Evolutionary conservation across 2,797 vertebrate genomes (phyloP), one percentile per base, ranked within the genome.

Genomic region (Hydrocynus forskahlii): DNA sequence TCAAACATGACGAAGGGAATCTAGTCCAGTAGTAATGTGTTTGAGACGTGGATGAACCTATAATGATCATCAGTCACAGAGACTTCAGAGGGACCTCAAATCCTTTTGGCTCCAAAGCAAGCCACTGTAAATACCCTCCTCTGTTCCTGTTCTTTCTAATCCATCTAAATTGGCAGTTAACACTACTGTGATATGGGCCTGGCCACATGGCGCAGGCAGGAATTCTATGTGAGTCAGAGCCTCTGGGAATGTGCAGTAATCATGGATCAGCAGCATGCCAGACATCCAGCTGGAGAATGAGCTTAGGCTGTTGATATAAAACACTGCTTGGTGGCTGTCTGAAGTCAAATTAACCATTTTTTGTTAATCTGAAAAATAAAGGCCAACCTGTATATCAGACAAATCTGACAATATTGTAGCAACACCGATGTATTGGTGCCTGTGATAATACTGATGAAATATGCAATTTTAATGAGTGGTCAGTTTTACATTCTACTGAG

Each of bases 241-340:
- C 74, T 76, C 66, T 71, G 57, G 67, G 57, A 71, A 76, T 75
- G 75, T 38, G 21, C 57, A 71, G 74, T 55, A 40, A 54, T 81
- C 68, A 81, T 71, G 73, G 38, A 55, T 70, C 74, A 76, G 19
- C 48, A 55, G 38, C 67, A 76, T 57, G 48, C 67, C 74, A 71
- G 80, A 76, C 67, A 71, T 76, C 74, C 57, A 64, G 73, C 59
- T 71, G 48, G 72, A 64, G 55, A 48, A 76, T 48, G 35, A 76
- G 64, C 66, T 64, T 55, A 45, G 19, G 21, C 55, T 50, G 45
- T 74, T 70, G 29, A 59, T 70, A 62, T 69, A 59, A 76, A 70
- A 29, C 71, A 75, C 29, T 38, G 17, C 10, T 54, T 76, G 29
- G 12, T 43, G 66, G 29, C 57, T 76, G 68, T 80, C 35, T 55